A percentile compares a stretch with the other conserved stretches of the same genome.
Evolutionary conservation across 2,888 invertebrate genomes (phyloP).

Genomic region (Pristionchus maxplancki): DNA sequence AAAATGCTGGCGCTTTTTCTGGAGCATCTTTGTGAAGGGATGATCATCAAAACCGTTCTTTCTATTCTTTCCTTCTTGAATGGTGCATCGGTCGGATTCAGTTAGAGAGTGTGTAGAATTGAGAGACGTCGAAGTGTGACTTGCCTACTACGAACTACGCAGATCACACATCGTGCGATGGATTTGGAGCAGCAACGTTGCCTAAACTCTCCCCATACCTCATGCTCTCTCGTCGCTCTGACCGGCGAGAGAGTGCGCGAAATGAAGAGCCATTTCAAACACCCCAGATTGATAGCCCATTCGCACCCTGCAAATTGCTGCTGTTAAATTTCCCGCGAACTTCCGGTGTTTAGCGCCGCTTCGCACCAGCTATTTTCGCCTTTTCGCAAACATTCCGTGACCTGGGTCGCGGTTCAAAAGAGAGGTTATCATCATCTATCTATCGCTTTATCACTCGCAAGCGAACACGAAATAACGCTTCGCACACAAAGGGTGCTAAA

Average conservation of each 20-base stretch:
- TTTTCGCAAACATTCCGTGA: not conserved
- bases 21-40: not conserved
- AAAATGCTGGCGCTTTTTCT: not conserved
- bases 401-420: slow-evolving; percentile 6
- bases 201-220: not conserved
- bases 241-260: no score
- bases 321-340: not conserved
- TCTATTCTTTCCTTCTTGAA: not conserved
- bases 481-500: slow-evolving; percentile 36
- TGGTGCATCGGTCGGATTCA: no score
- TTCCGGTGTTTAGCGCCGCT: not conserved
- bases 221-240: no score
- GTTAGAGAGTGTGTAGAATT: no score
- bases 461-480: not conserved
- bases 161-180: slow-evolving; percentile 4
- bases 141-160: not conserved
- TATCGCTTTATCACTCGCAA: not conserved
- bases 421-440: slow-evolving; percentile 18
- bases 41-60: slow-evolving; percentile 5
- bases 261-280: no score
- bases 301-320: no score
- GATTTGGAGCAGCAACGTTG: not conserved
- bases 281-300: no score
- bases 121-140: no score
- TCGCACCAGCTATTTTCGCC: not conserved